Percentiles rank a stretch among this genome's conserved stretches.
Conservation (phyloP, 1,140 invertebrate species). For the Platorchestia sp. region DNA sequence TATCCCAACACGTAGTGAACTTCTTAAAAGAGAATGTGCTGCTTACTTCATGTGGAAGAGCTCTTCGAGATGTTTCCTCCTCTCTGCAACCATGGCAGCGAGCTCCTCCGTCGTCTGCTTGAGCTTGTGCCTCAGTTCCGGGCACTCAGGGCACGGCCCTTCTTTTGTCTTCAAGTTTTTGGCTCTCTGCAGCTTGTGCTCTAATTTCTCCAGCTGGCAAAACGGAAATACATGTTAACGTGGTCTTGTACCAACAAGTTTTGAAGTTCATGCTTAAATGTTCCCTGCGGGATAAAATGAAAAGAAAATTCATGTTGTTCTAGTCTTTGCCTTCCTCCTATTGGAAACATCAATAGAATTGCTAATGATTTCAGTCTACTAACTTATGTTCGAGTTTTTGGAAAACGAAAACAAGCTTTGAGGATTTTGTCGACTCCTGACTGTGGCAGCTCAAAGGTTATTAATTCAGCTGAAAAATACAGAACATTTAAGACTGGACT, state of each 20-base stretch:
- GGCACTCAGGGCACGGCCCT: conserved; percentile 76
- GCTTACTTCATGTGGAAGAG: conserved; percentile 84
- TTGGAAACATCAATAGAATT: neutral
- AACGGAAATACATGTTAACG: neutral
- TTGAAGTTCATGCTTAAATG: neutral
- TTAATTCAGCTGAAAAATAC: neutral
- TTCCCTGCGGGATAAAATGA: neutral
- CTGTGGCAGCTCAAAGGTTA: neutral
- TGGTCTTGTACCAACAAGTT: neutral
- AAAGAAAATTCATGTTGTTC: neutral
- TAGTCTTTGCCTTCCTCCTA: neutral
- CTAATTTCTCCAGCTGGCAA: conserved; percentile 80
- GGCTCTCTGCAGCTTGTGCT: conserved; percentile 78
- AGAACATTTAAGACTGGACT: too few species aligned
- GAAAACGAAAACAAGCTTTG: too few species aligned
- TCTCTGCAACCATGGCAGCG: conserved; percentile 75
- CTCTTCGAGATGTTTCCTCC: conserved; percentile 80
- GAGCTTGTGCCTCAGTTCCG: conserved; percentile 76
- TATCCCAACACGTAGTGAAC: too few species aligned
- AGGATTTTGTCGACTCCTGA: too few species aligned
- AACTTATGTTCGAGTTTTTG: neutral
- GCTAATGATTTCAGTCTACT: neutral
- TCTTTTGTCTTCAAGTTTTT: conserved; percentile 78
- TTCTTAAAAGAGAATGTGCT: neutral
- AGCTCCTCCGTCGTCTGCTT: conserved; percentile 76